These are phyloP conservation scores for Crotalus adamanteus DNA, from an alignment of 2,797 vertebrate genomes.

Conservation along the genomic window DNA sequence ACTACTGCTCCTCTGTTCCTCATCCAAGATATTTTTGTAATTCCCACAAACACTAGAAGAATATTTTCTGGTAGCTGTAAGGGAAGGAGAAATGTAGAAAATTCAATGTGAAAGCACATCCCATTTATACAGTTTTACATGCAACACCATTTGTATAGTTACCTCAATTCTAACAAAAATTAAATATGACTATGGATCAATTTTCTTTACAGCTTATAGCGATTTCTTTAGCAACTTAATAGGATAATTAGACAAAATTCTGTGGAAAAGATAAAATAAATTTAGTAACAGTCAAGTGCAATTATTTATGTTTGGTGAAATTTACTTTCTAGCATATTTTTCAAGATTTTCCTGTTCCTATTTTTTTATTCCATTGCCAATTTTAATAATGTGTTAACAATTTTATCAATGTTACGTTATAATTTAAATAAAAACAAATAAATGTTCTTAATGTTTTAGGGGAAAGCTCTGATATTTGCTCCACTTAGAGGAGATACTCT, in stretches of 20 bases:
- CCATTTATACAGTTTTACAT: background rate
- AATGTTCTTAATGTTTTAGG: slow-evolving; percentile 76
- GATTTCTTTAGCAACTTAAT: slow-evolving; percentile 10
- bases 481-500: slow-evolving; percentile 90
- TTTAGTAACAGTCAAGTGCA: slow-evolving; percentile 37
- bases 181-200: slow-evolving; percentile 12
- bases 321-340: background rate
- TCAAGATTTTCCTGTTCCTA: slow-evolving; percentile 12
- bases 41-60: background rate
- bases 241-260: slow-evolving; percentile 1
- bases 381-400: slow-evolving; percentile 45
- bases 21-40: background rate
- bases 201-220: slow-evolving; percentile 33
- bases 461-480: slow-evolving; percentile 90
- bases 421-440: slow-evolving; percentile 64
- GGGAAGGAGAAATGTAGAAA: background rate
- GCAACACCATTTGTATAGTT: background rate
- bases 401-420: slow-evolving; percentile 50
- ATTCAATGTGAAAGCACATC: background rate
- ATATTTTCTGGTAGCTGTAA: background rate
- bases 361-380: slow-evolving; percentile 37
- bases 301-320: slow-evolving; percentile 16
- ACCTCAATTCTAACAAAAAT: background rate
- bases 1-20: background rate
- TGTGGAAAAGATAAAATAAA: slow-evolving; percentile 40